Evolutionary conservation across 2,797 vertebrate genomes (phyloP), one percentile per base, ranked within the genome.

Genomic region (Scarus forsteni): DNA sequence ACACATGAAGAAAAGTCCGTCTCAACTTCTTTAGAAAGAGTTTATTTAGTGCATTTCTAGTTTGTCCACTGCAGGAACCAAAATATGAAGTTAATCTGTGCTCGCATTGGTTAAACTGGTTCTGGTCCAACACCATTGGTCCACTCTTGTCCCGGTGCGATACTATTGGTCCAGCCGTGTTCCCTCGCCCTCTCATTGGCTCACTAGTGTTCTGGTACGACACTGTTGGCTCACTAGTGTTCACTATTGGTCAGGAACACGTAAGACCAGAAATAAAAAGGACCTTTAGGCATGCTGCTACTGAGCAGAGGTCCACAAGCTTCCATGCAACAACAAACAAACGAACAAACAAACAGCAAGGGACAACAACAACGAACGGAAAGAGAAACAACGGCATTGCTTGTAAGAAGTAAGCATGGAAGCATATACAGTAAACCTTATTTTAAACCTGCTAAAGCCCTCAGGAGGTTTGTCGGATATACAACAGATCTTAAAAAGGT

Each of bases 11-110:
- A 57, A 46, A 48, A 60, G 6, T 35, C 55, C 51, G 34, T 8
- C 59, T 19, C 46, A 15, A 69, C 60, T 90, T 90, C 77, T 85
- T 89, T 85, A 91, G 62, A 91, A 92, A 91, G 39, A 83, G 80
- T 93, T 92, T 93, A 92, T 91, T 93, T 86, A 90, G 90, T 92
- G 91, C 91, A 91, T 92, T 90, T 93, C 89, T 90, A 89, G 82
- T 91, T 90, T 82, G 88, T 89, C 80, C 90, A 89, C 74, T 73
- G 84, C 80, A 91, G 87, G 86, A 89, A 89, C 83, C 84, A 92
- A 92, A 90, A 90, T 91, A 84, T 85, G 60, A 86, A 79, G 81
- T 79, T 73, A 81, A 85, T 90, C 91, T 91, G 89, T 92, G 91
- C 91, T 92, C 88, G 87, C 79, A 77, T 84, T 85, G 78, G 83